These are phyloP conservation scores for Mus caroli DNA, from an alignment of 2,797 vertebrate genomes.

Conservation along the genomic window DNA sequence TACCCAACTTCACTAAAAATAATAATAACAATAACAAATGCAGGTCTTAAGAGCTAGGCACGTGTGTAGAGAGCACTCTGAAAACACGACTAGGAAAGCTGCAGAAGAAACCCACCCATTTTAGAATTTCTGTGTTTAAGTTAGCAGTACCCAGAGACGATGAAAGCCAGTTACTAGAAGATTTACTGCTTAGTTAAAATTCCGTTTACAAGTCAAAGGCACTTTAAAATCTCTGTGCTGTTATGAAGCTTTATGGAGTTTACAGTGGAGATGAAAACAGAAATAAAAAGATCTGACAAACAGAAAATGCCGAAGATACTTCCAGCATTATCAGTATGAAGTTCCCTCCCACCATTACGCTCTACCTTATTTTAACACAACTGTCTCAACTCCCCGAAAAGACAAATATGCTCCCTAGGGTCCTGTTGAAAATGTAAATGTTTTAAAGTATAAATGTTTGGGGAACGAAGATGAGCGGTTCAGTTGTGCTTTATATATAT, in stretches of 20 bases:
- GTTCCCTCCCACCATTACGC: slow-evolving; percentile 45
- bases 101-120: slow-evolving; percentile 84
- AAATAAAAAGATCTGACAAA: slow-evolving; percentile 90
- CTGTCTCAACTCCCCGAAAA: slow-evolving; percentile 68
- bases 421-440: slow-evolving; percentile 69
- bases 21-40: neutral
- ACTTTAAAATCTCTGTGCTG: slow-evolving; percentile 87
- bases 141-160: slow-evolving; percentile 87
- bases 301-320: slow-evolving; percentile 85
- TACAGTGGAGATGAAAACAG: slow-evolving; percentile 89
- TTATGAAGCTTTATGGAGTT: slow-evolving; percentile 89
- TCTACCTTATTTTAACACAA: slow-evolving; percentile 71
- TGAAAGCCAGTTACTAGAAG: slow-evolving; percentile 89
- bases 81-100: slow-evolving; percentile 83
- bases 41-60: slow-evolving; percentile 79
- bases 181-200: slow-evolving; percentile 88
- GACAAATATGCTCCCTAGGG: neutral
- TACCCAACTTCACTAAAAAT: slow-evolving; percentile 3
- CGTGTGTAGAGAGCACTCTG: slow-evolving; percentile 64
- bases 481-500: neutral
- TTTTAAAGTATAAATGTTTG: slow-evolving; percentile 71
- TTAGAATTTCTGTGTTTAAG: slow-evolving; percentile 87
- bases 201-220: slow-evolving; percentile 88
- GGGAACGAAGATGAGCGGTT: slow-evolving; percentile 59
- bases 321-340: slow-evolving; percentile 74